These are phyloP conservation scores for Muscicapa comitata DNA, from an alignment of 2,797 vertebrate genomes.

Conservation along the genomic window DNA sequence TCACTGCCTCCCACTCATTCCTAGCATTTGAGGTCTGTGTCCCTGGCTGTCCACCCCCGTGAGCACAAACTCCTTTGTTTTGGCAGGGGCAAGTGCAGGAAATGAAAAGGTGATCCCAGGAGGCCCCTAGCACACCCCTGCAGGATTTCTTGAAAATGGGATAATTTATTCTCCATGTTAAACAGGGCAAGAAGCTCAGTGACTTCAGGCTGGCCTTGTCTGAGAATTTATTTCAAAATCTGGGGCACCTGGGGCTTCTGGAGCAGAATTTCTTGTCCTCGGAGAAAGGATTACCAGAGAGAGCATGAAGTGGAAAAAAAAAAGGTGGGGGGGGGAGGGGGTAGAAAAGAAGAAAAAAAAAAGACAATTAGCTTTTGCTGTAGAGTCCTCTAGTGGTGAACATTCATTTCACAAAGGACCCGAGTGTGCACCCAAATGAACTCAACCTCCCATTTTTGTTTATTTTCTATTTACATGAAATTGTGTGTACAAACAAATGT, in stretches of 20 bases:
- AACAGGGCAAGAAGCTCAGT: not conserved
- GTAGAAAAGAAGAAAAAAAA: fast-evolving
- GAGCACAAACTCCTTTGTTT: not conserved
- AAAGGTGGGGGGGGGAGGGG: fast-evolving
- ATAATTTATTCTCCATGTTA: not conserved
- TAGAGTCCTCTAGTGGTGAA: conserved; percentile 65
- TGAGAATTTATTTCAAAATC: not conserved
- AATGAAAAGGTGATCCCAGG: not conserved
- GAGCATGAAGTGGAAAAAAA: too few relatives aligned
- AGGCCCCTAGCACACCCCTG: not conserved
- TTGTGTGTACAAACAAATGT: not conserved
- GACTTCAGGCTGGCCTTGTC: not conserved
- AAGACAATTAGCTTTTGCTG: conserved; percentile 4
- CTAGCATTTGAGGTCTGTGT: not conserved
- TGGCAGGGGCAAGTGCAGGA: not conserved
- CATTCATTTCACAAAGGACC: not conserved
- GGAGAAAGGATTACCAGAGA: not conserved
- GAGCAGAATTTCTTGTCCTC: not conserved
- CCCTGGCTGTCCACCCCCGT: not conserved
- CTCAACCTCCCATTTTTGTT: not conserved
- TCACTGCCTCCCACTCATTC: not conserved
- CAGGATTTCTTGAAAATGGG: not conserved
- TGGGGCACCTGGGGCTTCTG: not conserved
- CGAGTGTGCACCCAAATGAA: not conserved
- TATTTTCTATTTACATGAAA: not conserved